Conservation (phyloP, 2,113 vertebrate genomes). For the Rynchops niger region DNA sequence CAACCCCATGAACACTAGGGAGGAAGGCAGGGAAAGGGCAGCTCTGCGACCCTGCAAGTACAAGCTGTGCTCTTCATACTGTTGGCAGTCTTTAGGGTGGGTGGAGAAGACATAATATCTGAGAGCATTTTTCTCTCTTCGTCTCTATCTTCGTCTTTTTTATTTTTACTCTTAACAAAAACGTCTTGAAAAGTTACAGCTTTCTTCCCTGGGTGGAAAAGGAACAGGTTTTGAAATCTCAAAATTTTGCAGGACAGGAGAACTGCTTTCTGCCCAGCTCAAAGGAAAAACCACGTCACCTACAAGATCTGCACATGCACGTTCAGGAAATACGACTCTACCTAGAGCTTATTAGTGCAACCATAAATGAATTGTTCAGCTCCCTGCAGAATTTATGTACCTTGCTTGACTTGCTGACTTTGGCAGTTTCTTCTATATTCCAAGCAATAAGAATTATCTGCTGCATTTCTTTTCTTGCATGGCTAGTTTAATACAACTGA, state of each 20-base stretch:
- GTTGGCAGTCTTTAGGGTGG: neutral
- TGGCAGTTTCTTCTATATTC: slow-evolving; percentile 36
- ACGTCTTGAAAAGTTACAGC: neutral
- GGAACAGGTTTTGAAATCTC: neutral
- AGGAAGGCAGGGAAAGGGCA: neutral
- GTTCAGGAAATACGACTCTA: neutral
- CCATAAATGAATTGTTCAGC: slow-evolving; percentile 7
- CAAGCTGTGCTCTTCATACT: neutral
- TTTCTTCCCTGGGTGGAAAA: neutral
- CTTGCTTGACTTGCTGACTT: slow-evolving; percentile 25
- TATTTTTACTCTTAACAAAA: neutral
- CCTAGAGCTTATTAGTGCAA: neutral
- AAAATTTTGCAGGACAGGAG: neutral
- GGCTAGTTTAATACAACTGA: neutral
- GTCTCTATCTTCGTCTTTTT: neutral
- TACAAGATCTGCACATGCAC: neutral
- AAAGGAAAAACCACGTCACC: neutral
- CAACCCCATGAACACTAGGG: neutral
- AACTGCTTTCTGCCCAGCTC: neutral
- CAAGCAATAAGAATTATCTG: slow-evolving; percentile 15
- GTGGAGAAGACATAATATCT: neutral
- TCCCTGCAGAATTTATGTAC: neutral
- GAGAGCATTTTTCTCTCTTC: neutral
- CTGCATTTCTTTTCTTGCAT: slow-evolving; percentile 20
- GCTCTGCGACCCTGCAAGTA: neutral